Base-by-base conservation (phyloP, 2,797 vertebrate genomes). In the Malacoraja senta region DNA sequence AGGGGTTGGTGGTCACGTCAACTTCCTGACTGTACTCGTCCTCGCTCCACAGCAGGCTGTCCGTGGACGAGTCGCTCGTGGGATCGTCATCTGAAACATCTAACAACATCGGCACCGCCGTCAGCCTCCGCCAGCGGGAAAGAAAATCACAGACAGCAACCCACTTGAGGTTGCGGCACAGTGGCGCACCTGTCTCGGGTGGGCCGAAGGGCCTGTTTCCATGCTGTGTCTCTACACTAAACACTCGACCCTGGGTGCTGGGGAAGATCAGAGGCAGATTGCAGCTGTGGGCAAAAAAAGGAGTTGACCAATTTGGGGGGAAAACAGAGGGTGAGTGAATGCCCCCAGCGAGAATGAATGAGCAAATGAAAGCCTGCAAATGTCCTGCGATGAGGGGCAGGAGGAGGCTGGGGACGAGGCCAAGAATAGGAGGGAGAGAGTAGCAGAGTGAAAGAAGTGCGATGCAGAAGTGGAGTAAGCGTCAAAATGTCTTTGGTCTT, bases 21-120 rank as follows among this genome's bases (percentile, higher is more conserved):
- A 98, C 94, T 81, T 99, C 98, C 93, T 96, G 96, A 81, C 97
- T 97, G 65, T 96, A 97, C 94, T 98, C 98, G 84, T 99, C 98
- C 0, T 98, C 98, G 0, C 98, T 99, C 97, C 98, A 99, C 38
- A 98, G 96, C 1, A 98, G 97, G n/a, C 98, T 99, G 29, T 98
- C 97, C 1, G 98, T 96, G 17, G 98, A 99, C 93, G 98, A 99
- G 81, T 99, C 98, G 44, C 98, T 99, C 95, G 97, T 95, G 93
- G 98, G 98, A 77, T 99, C 98, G 12, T 99, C 98, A 71, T 96
- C 98, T 99, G 96, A 29, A 61, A 94, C 24, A 78, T 83, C 68
- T 38, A 24, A 93, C 21, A 68, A 6, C 32, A 81, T 32, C 1
- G 65, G 61, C 17, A 91, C 24, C 0, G 35, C 71, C 1, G 71